Conservation (phyloP, 2,888 invertebrate genomes). For the Watsonalla cultraria region DNA sequence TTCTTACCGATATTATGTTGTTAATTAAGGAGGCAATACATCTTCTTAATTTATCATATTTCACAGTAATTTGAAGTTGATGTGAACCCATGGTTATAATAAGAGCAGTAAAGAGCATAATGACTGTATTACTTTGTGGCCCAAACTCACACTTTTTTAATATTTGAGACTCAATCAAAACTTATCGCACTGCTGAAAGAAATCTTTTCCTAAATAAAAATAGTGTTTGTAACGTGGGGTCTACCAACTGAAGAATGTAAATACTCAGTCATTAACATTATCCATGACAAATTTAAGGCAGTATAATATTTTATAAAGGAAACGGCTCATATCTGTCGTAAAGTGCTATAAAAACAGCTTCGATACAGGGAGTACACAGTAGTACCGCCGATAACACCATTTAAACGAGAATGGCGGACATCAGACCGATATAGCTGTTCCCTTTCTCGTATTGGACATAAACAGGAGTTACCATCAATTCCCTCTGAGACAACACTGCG, state of each 20-base stretch:
- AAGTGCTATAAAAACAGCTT: no score
- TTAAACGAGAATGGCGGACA: conserved; percentile 33
- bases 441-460: conserved; percentile 45
- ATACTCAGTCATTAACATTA: no score
- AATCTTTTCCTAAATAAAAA: no score
- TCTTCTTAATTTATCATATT: conserved; percentile 12
- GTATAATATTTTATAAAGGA: no score
- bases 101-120: conserved; percentile 18
- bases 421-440: conserved; percentile 36
- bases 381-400: conserved; percentile 27
- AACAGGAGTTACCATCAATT: conserved; percentile 62
- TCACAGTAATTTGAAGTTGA: conserved; percentile 18
- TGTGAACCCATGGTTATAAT: conserved; percentile 21
- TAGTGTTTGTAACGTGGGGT: no score
- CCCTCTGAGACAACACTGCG: conserved; percentile 48
- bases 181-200: no score
- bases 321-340: no score
- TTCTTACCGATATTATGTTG: neutral
- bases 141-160: no score
- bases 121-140: conserved; percentile 1
- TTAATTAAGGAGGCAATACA: conserved; percentile 6
- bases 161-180: no score
- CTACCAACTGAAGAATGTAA: no score
- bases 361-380: conserved; percentile 7
- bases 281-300: neutral